Percentiles rank a stretch among this genome's conserved stretches.
These are phyloP conservation scores for Hypanus sabinus DNA, from an alignment of 2,113 vertebrate species.

Conservation along the genomic window DNA sequence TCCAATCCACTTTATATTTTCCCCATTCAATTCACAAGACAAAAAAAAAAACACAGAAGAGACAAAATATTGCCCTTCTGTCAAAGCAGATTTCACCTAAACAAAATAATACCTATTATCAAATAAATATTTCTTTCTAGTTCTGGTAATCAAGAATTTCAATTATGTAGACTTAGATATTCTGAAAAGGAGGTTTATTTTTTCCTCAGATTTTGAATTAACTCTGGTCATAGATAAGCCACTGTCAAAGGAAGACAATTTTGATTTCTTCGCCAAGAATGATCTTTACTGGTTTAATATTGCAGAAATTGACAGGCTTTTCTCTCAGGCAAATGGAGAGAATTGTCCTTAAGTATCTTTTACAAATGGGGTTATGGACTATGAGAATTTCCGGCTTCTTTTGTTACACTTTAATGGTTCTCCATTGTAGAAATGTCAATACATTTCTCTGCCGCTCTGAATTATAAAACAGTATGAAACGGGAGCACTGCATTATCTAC, in stretches of 20 bases:
- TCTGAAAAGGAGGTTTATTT: too few species aligned
- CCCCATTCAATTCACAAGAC: neutral
- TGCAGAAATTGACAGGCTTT: neutral
- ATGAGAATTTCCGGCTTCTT: neutral
- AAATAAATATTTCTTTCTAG: neutral
- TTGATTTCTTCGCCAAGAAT: neutral
- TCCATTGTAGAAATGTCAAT: neutral
- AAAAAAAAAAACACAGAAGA: neutral
- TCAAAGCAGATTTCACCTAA: neutral
- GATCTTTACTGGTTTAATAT: neutral
- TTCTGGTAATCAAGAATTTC: neutral
- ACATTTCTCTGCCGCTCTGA: neutral
- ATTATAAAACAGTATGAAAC: neutral
- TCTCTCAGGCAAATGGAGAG: neutral
- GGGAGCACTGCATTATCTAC: neutral
- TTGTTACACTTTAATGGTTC: conserved; percentile 28
- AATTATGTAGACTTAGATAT: neutral
- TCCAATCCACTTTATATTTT: neutral
- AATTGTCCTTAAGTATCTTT: neutral
- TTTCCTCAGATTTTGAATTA: neutral
- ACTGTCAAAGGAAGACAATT: neutral
- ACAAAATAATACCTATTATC: neutral
- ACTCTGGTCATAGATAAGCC: neutral
- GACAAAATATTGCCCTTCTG: neutral
- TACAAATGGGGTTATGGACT: neutral